Conservation (phyloP, 2,113 vertebrate genomes). For the Cyprinodon brontotheroides region DNA sequence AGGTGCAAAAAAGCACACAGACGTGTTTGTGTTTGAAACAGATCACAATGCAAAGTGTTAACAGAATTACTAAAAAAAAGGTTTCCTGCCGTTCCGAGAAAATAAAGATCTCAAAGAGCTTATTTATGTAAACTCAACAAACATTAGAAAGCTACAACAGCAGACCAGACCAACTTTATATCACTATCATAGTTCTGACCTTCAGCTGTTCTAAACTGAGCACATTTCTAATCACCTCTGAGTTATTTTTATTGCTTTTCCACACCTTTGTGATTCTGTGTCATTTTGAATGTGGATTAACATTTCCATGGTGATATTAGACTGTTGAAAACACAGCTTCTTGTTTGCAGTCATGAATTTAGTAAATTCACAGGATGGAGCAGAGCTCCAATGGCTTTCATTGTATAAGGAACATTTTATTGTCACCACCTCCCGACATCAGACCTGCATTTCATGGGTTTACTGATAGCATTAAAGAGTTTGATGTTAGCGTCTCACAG, state of each 20-base stretch:
- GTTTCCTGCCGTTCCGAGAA: constrained; percentile 13
- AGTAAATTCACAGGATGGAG: not conserved
- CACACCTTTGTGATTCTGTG: not conserved
- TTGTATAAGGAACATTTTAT: not conserved
- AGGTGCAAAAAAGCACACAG: constrained; percentile 40
- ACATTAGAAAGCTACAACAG: not conserved
- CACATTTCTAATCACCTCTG: not conserved
- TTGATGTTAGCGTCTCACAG: not conserved
- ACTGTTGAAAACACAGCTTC: not conserved
- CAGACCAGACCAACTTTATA: not conserved
- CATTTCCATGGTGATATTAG: not conserved
- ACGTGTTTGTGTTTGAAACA: constrained; percentile 53
- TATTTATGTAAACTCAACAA: not conserved
- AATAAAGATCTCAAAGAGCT: not conserved
- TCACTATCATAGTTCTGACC: not conserved
- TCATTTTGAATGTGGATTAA: not conserved
- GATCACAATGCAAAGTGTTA: constrained; percentile 3
- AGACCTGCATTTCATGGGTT: not conserved
- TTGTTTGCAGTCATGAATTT: not conserved
- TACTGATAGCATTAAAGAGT: not conserved
- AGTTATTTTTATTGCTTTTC: not conserved
- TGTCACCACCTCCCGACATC: not conserved
- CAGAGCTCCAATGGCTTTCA: not conserved
- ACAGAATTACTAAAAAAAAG: not conserved
- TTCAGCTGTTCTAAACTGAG: not conserved